phyloP scores from a whole-genome alignment of 2,113 vertebrate species.

The Hypanus sabinus region DNA sequence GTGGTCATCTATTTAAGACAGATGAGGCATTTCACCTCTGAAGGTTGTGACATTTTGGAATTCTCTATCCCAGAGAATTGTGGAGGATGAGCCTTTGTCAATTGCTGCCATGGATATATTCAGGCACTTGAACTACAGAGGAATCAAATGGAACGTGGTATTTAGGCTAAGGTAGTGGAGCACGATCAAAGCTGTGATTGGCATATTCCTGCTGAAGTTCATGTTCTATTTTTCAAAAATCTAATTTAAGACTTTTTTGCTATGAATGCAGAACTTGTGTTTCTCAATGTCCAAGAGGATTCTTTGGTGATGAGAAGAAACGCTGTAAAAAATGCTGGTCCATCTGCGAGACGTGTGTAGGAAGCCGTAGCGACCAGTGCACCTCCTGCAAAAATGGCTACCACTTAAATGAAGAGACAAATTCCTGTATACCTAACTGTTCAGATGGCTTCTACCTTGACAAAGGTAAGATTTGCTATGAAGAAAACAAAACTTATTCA shows the following conservation, averaged over 20 bases:
- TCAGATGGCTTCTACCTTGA: slow-evolving; percentile 80
- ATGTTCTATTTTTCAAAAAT: background rate
- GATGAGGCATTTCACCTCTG: no score
- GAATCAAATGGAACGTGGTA: no score
- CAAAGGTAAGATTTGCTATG: slow-evolving; percentile 56
- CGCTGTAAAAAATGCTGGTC: slow-evolving; percentile 92
- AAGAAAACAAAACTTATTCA: background rate
- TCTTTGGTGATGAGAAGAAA: slow-evolving; percentile 88
- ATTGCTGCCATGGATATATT: no score
- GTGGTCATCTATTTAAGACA: no score
- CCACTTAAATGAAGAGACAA: slow-evolving; percentile 80
- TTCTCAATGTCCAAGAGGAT: slow-evolving; percentile 81
- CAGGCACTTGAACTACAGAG: no score
- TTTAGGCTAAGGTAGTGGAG: no score
- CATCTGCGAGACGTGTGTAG: slow-evolving; percentile 82
- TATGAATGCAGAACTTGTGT: slow-evolving; percentile 76
- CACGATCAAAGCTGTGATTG: no score
- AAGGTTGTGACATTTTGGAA: no score
- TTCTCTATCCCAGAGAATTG: no score
- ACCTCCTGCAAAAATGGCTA: slow-evolving; percentile 79
- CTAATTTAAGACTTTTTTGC: background rate
- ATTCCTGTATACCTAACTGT: slow-evolving; percentile 74
- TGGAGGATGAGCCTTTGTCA: no score
- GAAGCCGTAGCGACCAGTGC: slow-evolving; percentile 84
- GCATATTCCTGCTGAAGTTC: no score